These are phyloP conservation scores for Hyperopisus bebe DNA, from an alignment of 2,113 vertebrate species.

Conservation along the genomic window DNA sequence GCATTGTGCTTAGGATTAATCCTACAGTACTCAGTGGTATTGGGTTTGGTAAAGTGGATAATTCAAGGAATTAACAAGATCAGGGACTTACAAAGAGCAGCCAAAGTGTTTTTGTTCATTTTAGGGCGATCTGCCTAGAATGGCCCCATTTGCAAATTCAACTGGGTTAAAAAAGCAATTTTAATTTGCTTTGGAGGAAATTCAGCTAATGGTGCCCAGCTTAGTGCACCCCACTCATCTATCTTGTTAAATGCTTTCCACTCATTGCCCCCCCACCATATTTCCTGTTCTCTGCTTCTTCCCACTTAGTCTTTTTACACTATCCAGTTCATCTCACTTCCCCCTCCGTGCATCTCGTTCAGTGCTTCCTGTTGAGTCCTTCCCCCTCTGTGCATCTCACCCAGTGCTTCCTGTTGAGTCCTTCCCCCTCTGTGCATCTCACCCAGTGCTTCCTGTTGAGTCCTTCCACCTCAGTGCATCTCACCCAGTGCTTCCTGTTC, in stretches of 20 bases:
- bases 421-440: background rate
- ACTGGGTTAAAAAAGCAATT: background rate
- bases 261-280: background rate
- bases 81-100: background rate
- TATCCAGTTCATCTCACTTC: background rate
- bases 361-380: background rate
- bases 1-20: background rate
- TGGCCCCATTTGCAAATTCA: background rate
- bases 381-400: background rate
- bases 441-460: background rate
- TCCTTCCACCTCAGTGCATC: background rate
- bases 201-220: background rate
- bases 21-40: background rate
- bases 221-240: background rate
- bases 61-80: conserved; percentile 5
- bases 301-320: background rate
- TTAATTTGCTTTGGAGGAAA: background rate
- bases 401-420: background rate
- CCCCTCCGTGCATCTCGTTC: background rate
- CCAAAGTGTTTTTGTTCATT: background rate
- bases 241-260: background rate
- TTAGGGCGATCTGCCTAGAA: background rate
- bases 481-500: background rate
- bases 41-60: background rate
- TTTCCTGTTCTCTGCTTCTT: background rate